Percentiles rank a stretch among this genome's conserved stretches.
These are phyloP conservation scores for Orthosia incerta DNA, from an alignment of 2,888 invertebrate genomes.

Conservation along the genomic window DNA sequence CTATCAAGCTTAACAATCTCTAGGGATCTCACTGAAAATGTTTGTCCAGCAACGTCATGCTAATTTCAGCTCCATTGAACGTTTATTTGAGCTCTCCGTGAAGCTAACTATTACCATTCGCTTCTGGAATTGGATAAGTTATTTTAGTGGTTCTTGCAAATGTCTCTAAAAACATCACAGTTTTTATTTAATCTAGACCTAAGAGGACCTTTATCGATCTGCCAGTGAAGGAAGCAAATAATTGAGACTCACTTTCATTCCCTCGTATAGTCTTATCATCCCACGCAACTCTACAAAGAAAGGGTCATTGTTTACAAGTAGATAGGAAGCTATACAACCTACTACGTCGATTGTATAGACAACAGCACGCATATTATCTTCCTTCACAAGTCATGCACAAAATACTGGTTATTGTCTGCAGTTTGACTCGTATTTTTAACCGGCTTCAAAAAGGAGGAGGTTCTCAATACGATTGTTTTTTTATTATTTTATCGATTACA, in stretches of 20 bases:
- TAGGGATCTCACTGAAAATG: background rate
- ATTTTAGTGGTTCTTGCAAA: background rate
- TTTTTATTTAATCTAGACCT: background rate
- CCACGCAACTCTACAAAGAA: slow-evolving; percentile 41
- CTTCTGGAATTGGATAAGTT: too few relatives aligned
- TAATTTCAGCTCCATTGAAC: background rate
- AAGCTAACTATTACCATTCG: too few relatives aligned
- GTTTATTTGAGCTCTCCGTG: too few relatives aligned
- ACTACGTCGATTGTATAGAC: slow-evolving; percentile 10
- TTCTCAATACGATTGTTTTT: too few relatives aligned
- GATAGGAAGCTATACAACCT: slow-evolving; percentile 13
- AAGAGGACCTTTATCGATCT: background rate
- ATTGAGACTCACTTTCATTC: slow-evolving; percentile 19
- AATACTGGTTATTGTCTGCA: background rate
- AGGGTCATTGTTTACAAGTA: slow-evolving; percentile 41
- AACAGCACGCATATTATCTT: background rate
- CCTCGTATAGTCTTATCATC: slow-evolving; percentile 31
- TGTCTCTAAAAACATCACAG: background rate
- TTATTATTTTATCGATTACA: too few relatives aligned
- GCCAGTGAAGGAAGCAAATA: background rate
- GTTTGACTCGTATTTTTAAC: background rate
- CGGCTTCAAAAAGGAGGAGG: too few relatives aligned
- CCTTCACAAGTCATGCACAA: background rate
- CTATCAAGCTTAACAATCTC: background rate
- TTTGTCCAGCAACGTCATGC: background rate